Percentiles rank a stretch among this genome's conserved stretches.
phyloP scores from a whole-genome alignment of 2,888 invertebrate genomes.

The Fragum sueziense region DNA sequence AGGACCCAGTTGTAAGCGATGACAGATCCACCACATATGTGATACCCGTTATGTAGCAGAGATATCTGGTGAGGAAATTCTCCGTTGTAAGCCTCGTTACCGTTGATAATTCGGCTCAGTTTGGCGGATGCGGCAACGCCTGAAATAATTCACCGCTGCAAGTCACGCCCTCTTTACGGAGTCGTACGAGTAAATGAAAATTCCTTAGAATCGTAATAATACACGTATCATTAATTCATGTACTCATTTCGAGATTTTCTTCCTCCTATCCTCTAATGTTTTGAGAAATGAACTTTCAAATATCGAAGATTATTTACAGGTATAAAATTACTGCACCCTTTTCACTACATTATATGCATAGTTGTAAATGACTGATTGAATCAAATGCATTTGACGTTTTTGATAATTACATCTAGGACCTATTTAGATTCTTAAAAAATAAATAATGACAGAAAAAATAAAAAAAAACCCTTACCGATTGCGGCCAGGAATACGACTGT shows the following conservation, averaged over 20 bases:
- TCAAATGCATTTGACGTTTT: too few relatives aligned
- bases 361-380: too few relatives aligned
- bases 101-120: constrained; percentile 37
- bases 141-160: background rate
- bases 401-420: too few relatives aligned
- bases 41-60: constrained; percentile 24
- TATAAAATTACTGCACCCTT: too few relatives aligned
- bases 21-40: constrained; percentile 41
- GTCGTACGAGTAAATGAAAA: background rate
- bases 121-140: constrained; percentile 1
- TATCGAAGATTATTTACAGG: background rate
- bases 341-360: too few relatives aligned
- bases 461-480: constrained; percentile 10
- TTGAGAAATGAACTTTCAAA: background rate
- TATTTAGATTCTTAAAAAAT: too few relatives aligned
- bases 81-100: constrained; percentile 20
- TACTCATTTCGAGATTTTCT: background rate
- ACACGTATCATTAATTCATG: background rate
- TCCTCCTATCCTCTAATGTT: too few relatives aligned
- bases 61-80: constrained; percentile 45
- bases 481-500: background rate
- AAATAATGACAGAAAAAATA: too few relatives aligned
- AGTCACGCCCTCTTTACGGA: too few relatives aligned
- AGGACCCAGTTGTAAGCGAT: constrained; percentile 35
- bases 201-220: background rate